A percentile compares a stretch with the other conserved stretches of the same genome.
Conservation (phyloP, 2,888 invertebrate genomes). For the Ecliptopera silaceata region DNA sequence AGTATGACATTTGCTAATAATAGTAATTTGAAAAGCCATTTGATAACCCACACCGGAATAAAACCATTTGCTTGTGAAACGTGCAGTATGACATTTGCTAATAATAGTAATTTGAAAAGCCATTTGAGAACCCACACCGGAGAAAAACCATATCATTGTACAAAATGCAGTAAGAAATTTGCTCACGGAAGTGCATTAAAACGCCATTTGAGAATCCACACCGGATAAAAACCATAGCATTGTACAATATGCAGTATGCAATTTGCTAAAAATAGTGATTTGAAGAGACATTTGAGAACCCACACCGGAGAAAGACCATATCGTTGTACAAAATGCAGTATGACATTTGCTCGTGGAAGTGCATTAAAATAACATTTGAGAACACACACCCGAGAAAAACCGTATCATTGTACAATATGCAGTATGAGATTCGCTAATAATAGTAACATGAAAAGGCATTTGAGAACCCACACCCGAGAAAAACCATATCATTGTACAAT, state of each 20-base stretch:
- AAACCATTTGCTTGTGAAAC: background rate
- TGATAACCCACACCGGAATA: background rate
- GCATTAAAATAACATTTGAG: background rate
- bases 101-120: background rate
- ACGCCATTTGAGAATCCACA: too few species aligned
- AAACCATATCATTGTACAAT: too few species aligned
- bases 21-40: background rate
- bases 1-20: background rate
- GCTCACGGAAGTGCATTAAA: too few species aligned
- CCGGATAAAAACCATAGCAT: background rate
- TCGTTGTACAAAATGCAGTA: background rate
- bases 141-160: too few species aligned
- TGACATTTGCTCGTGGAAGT: background rate
- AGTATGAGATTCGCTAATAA: too few species aligned
- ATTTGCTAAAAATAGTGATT: background rate
- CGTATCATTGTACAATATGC: too few species aligned
- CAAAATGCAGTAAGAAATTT: too few species aligned
- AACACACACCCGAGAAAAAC: too few species aligned
- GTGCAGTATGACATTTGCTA: background rate
- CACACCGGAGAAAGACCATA: conserved; percentile 3
- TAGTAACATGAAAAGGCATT: too few species aligned
- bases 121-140: too few species aligned
- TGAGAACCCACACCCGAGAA: too few species aligned
- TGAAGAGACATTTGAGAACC: background rate
- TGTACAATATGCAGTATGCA: background rate